Evolutionary conservation across 37 sponge, comb jelly and placozoan species (phyloP).

Genomic region (Spongia lamella): DNA sequence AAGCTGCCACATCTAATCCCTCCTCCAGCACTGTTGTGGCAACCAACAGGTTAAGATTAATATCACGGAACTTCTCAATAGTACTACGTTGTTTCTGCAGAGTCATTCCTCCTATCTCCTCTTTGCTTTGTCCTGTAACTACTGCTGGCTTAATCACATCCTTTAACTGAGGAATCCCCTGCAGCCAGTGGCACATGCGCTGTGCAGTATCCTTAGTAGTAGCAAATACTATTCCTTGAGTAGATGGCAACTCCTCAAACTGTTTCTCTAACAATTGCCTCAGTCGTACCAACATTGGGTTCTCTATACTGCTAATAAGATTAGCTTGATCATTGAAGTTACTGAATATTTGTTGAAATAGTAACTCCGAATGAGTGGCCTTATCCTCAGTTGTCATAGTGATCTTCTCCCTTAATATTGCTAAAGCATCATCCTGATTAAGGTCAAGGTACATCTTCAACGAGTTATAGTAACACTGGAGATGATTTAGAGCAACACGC

Average conservation of each 20-base stretch:
- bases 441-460: slow-evolving; percentile 51
- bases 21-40: slow-evolving; percentile 91
- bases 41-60: slow-evolving; percentile 79
- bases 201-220: slow-evolving; percentile 6
- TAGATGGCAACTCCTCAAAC: background rate
- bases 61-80: slow-evolving; percentile 72
- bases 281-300: slow-evolving; percentile 37
- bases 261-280: background rate
- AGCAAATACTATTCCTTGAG: background rate
- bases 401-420: slow-evolving; percentile 9
- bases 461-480: slow-evolving; percentile 23
- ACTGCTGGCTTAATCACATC: slow-evolving; percentile 2
- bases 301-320: background rate
- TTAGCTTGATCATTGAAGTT: background rate
- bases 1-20: slow-evolving; percentile 90
- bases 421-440: slow-evolving; percentile 38
- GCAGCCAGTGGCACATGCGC: slow-evolving; percentile 7
- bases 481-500: slow-evolving; percentile 11
- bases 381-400: background rate
- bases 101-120: slow-evolving; percentile 52
- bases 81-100: slow-evolving; percentile 56
- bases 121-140: slow-evolving; percentile 50
- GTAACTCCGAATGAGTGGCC: background rate
- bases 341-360: slow-evolving; percentile 1
- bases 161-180: background rate